Evolutionary conservation across 2,888 invertebrate species (phyloP), one percentile per base, ranked within the genome.

Genomic region (Macropis europaea): DNA sequence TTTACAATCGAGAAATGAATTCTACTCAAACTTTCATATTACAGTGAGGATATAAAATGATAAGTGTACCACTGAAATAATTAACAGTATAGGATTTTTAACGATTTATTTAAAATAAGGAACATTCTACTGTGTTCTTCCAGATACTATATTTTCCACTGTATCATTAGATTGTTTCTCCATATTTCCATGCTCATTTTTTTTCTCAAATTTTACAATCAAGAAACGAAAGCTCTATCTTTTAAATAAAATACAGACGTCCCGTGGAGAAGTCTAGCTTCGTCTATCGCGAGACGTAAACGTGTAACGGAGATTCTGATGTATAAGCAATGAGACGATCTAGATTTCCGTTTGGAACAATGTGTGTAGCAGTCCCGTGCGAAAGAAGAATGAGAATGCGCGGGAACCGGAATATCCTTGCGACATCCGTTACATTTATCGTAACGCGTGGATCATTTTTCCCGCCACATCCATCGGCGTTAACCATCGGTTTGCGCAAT

Each of bases 401-500:
- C 75, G 72, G 60, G 63, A 69, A 72, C 56, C 47, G 54, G 56
- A 59, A 61, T 61, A 62, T 34, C 48, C 47, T 54, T 43, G 66
- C 61, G 62, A 64, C 62, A 62, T 66, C 64, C 69, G 59, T 32
- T 34, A 57, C 30, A n/a, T 24, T 47, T 54, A 61, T 61, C 38
- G 26, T 19, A 28, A 36, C 45, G 43, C 53, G 28, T 22, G 52
- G 34, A 64, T 63, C 53, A 38, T 63, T 80, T 50, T 60, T 73
- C 60, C 43, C 45, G 69, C 60, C 54, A 68, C 73, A 71, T 76
- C 43, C 62, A 77, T 53, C 68, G 50, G 26, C 45, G 42, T 52
- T 61, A 28, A 32, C 4, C 45, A 62, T 47, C 22, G 40, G 48
- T 48, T 68, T 62, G 48, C 53, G 15, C 53, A 76, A 76, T 50